Evolutionary conservation across 1,140 invertebrate species (phyloP), one percentile per base, ranked within the genome.

Genomic region (Schlechtendalia chinensis): DNA sequence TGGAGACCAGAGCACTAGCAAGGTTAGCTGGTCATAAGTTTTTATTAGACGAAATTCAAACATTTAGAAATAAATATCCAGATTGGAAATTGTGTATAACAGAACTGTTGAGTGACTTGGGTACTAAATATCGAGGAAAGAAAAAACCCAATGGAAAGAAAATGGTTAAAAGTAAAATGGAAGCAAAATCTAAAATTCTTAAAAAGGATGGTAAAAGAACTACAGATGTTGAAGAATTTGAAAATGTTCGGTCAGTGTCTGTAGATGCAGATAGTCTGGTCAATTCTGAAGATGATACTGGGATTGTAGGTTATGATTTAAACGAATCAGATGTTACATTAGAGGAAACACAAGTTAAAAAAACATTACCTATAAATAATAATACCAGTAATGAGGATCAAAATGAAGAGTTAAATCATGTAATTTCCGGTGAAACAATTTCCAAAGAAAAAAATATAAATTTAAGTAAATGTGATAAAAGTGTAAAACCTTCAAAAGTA

Each of bases 1-100:
- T 59, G 56, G 74, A 59, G 8, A 39, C 56, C 2, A 74, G 74
- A 22, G 81, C 81, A 63, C 17, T 63, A 10, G 81, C 72, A 11
- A 81, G 58, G 22, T 74, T 81, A 54, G 56, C 72, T 16, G 74
- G 59, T 24, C 56, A 81, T 56, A 81, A 77, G 22, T 67, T 77
- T 79, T 65, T 81, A n/a, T 17, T 22, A 5, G 22, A 74, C 29
- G 11, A 47, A 22, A 8, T 81, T 19, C 32, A 71, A 71, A 58
- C 12, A 11, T 82, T 82, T 27, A 81, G 67, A 80, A 63, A 50
- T 12, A 59, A 81, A 63, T 82, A 83, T 72, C 81, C 83, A 27
- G 71, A 69, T 27, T 86, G 85, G 85, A 82, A 83, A 14, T 80
- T 83, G 5, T 83, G 84, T 17, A 82, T 86, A 54, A 56, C n/a